phyloP scores from a whole-genome alignment of 2,888 invertebrate genomes.

The Sinotaia quadrata region DNA sequence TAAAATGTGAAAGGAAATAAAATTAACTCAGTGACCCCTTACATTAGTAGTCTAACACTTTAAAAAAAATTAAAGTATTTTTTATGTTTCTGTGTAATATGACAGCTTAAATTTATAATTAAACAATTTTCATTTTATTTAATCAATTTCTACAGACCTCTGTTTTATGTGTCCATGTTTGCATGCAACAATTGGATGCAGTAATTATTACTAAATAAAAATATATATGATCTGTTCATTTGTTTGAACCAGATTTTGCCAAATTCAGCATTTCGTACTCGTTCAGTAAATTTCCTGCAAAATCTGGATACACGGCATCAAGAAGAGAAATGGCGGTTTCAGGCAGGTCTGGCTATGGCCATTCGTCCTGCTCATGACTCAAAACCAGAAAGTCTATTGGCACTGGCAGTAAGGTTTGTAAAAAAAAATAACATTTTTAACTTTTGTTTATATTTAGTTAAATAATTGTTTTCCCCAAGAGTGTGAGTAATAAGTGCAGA shows the following conservation, averaged over 20 bases:
- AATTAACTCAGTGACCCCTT: no score
- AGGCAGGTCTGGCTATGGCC: constrained; percentile 6
- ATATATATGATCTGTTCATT: neutral
- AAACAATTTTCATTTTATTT: neutral
- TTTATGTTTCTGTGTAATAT: neutral
- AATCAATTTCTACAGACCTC: neutral
- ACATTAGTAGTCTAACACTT: no score
- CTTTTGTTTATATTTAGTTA: no score
- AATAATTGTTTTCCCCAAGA: no score
- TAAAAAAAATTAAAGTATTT: neutral
- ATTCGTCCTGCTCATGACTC: neutral
- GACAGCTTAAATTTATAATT: neutral
- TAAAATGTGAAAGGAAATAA: neutral
- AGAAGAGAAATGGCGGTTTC: constrained; percentile 1
- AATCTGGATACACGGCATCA: constrained; percentile 8
- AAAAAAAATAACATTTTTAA: neutral
- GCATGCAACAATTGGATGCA: no score
- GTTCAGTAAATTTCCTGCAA: constrained; percentile 4
- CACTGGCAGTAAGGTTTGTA: neutral
- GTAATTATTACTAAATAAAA: no score
- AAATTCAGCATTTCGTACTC: constrained; percentile 6
- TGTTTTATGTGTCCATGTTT: neutral
- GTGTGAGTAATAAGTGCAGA: no score
- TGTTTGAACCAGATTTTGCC: neutral
- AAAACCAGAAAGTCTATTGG: neutral